phyloP scores from a whole-genome alignment of 2,113 vertebrate genomes.

The Poeciliopsis prolifica region DNA sequence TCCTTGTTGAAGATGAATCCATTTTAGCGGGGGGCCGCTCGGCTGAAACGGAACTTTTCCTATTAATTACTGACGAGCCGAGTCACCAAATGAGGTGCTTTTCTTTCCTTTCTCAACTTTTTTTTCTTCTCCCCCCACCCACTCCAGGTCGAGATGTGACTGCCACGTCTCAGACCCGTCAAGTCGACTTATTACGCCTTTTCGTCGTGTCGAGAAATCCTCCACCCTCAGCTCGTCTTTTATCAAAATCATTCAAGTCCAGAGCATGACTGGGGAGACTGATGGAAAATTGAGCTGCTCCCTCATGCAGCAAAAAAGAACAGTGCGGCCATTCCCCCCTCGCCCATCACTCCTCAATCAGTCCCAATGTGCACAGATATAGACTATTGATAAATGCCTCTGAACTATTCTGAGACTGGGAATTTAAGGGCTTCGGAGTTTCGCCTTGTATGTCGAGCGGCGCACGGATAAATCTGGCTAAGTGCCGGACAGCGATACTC shows the following conservation, averaged over 20 bases:
- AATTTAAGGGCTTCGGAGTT: constrained; percentile 85
- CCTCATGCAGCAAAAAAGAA: constrained; percentile 82
- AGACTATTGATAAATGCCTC: constrained; percentile 92
- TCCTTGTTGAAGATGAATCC: constrained; percentile 29
- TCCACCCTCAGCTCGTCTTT: constrained; percentile 52
- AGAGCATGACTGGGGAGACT: constrained; percentile 86
- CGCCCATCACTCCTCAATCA: constrained; percentile 85
- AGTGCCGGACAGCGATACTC: constrained; percentile 86
- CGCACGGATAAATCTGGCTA: constrained; percentile 90
- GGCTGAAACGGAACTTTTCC: constrained; percentile 51
- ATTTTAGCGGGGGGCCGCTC: constrained; percentile 46
- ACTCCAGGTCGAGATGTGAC: constrained; percentile 20
- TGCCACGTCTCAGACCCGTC: constrained; percentile 31
- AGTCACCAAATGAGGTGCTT: constrained; percentile 12
- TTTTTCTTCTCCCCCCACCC: constrained; percentile 15
- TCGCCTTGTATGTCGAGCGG: constrained; percentile 85
- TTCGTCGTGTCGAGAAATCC: constrained; percentile 50
- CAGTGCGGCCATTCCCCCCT: constrained; percentile 79
- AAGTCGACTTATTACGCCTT: constrained; percentile 48
- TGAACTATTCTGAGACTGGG: constrained; percentile 89
- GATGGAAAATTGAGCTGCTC: constrained; percentile 85
- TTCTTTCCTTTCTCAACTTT: neutral
- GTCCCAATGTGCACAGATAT: constrained; percentile 88
- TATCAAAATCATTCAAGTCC: constrained; percentile 82
- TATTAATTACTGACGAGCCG: constrained; percentile 57